Evolutionary conservation across 2,113 vertebrate genomes (phyloP).

Genomic region (Lasiurus borealis): DNA sequence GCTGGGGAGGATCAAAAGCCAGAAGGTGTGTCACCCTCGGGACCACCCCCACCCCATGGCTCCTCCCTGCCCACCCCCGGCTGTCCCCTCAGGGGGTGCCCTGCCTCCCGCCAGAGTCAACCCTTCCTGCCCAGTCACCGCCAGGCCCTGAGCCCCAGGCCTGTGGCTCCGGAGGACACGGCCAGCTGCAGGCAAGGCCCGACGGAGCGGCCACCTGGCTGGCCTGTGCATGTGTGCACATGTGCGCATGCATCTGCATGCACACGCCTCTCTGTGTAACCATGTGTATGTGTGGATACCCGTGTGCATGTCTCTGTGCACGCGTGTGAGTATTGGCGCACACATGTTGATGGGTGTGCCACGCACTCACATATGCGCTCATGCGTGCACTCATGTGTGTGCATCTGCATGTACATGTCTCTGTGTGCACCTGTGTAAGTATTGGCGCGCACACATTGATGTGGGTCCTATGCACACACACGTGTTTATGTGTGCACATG

Average conservation of each 20-base stretch:
- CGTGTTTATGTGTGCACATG: no score
- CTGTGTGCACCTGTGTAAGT: no score
- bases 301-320: fast-evolving
- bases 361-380: no score
- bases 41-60: fast-evolving
- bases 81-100: fast-evolving
- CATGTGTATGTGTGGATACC: no score
- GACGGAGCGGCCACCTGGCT: no score
- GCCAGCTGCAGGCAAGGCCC: no score
- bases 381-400: no score
- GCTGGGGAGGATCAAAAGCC: neutral
- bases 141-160: no score
- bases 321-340: fast-evolving
- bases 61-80: fast-evolving
- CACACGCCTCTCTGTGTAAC: no score
- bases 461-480: no score
- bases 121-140: fast-evolving
- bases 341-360: no score
- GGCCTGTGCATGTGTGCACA: fast-evolving
- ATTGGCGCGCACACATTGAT: fast-evolving
- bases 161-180: neutral
- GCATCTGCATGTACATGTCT: no score
- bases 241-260: fast-evolving
- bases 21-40: fast-evolving
- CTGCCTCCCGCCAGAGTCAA: fast-evolving